Evolutionary conservation across 2,888 invertebrate species (phyloP).

Genomic region (Acleris emargana): DNA sequence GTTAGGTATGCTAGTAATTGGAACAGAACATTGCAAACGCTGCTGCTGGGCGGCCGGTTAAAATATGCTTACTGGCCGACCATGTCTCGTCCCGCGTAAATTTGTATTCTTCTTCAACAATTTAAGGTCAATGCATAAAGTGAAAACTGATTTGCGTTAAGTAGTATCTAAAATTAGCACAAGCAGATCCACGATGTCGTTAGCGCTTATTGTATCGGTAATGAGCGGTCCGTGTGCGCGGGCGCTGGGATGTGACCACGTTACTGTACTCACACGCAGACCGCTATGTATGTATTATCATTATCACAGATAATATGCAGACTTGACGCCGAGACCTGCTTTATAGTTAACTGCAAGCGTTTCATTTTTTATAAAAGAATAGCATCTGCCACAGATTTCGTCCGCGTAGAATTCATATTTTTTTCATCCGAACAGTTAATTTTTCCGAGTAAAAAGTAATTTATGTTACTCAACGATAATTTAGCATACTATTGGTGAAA

Average conservation of each 20-base stretch:
- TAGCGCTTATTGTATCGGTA: constrained; percentile 7
- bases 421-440: too few relatives aligned
- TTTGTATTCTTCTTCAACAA: too few relatives aligned
- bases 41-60: too few relatives aligned
- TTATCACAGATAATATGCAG: constrained; percentile 40
- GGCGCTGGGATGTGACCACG: constrained; percentile 53
- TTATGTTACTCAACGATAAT: too few relatives aligned
- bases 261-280: constrained; percentile 51
- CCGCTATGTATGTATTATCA: constrained; percentile 60
- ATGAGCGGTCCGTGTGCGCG: constrained; percentile 6
- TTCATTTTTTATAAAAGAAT: background rate
- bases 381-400: too few relatives aligned
- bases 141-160: background rate
- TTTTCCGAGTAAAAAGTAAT: too few relatives aligned
- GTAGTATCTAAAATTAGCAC: constrained; percentile 6
- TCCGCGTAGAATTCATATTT: too few relatives aligned
- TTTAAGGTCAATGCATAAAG: background rate
- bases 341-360: background rate
- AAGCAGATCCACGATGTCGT: background rate
- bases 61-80: too few relatives aligned
- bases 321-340: constrained; percentile 27
- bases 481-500: too few relatives aligned
- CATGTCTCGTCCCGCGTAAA: too few relatives aligned
- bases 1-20: too few relatives aligned
- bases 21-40: too few relatives aligned